phyloP scores from a whole-genome alignment of 2,113 vertebrate species.

The Misgurnus mizolepis region DNA sequence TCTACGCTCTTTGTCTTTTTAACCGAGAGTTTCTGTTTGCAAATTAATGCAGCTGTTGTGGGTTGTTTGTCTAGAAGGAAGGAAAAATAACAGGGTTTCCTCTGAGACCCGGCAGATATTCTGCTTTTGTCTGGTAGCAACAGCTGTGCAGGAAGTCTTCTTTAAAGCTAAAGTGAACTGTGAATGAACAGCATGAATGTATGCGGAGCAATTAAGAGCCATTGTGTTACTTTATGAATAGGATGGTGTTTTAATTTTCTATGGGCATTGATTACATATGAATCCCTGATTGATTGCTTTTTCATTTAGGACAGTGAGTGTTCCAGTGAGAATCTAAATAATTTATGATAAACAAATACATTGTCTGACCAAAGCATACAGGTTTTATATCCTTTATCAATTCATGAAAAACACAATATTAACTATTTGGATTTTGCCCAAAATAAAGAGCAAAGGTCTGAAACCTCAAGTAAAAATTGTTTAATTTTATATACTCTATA shows the following conservation, averaged over 20 bases:
- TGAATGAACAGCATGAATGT: slow-evolving; percentile 16
- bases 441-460: too few species aligned
- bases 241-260: slow-evolving; percentile 29
- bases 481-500: too few species aligned
- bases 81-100: background rate
- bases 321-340: slow-evolving; percentile 17
- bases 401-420: background rate
- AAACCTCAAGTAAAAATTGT: too few species aligned
- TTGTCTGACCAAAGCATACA: background rate
- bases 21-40: background rate
- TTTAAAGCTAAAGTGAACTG: slow-evolving; percentile 14
- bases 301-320: background rate
- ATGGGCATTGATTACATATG: slow-evolving; percentile 35
- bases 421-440: too few species aligned
- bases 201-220: slow-evolving; percentile 29
- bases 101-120: background rate
- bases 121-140: slow-evolving; percentile 12
- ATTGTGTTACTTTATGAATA: slow-evolving; percentile 32
- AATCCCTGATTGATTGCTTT: slow-evolving; percentile 39
- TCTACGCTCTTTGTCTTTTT: background rate
- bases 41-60: slow-evolving; percentile 32
- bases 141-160: slow-evolving; percentile 48
- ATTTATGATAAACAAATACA: background rate
- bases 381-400: background rate
- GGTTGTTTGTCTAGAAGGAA: background rate